Evolutionary conservation across 2,113 vertebrate species (phyloP).

Genomic region (Rhynchomys soricoides): DNA sequence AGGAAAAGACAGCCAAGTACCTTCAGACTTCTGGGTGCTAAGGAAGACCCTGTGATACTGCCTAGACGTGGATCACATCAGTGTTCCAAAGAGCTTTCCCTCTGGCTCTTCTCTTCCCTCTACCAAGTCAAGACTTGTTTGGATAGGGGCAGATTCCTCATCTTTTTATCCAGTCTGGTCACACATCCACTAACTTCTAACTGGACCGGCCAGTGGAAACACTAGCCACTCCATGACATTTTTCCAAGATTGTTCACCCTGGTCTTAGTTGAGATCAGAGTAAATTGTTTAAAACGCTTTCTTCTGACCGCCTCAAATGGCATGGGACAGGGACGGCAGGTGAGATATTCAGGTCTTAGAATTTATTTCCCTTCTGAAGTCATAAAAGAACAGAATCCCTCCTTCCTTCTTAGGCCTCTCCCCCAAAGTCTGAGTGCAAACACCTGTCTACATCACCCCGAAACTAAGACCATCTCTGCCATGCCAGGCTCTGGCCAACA

Average conservation of each 20-base stretch:
- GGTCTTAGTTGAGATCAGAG: neutral
- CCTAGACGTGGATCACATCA: neutral
- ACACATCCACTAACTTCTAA: conserved; percentile 28
- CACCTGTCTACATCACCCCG: neutral
- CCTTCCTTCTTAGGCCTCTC: conserved; percentile 31
- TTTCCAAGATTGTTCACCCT: neutral
- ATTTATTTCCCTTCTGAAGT: conserved; percentile 17
- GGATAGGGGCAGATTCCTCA: neutral
- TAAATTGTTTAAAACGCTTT: neutral
- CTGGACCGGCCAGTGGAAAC: neutral
- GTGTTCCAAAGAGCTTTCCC: neutral
- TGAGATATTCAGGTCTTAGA: neutral
- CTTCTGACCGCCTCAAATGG: neutral
- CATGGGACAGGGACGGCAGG: neutral
- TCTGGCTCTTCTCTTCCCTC: neutral
- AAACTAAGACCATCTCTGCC: conserved; percentile 20
- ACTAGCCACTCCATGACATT: neutral
- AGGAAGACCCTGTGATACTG: neutral
- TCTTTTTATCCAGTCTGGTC: neutral
- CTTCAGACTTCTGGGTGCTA: neutral
- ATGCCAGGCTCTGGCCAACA: neutral
- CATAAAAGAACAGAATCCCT: neutral
- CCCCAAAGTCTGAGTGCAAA: neutral
- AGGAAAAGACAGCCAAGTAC: neutral
- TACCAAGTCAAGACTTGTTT: neutral